Evolutionary conservation across 2,888 invertebrate genomes (phyloP).

Genomic region (Epistrophe eligans): DNA sequence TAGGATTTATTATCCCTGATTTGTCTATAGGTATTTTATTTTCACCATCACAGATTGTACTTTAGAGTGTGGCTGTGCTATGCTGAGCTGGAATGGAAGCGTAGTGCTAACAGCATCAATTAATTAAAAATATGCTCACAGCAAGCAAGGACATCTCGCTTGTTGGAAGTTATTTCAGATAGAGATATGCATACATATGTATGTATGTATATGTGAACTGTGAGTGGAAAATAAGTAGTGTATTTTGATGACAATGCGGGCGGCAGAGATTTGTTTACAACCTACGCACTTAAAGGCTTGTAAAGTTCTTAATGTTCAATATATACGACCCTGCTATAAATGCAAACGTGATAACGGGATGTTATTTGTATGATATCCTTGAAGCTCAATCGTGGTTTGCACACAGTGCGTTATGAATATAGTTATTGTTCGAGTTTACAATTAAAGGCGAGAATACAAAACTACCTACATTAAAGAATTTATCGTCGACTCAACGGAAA

Average conservation of each 20-base stretch:
- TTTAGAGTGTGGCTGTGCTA: not conserved
- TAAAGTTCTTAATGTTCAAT: not conserved
- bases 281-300: slow-evolving; percentile 4
- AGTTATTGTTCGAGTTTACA: not conserved
- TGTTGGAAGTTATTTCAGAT: not conserved
- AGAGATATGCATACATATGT: not conserved
- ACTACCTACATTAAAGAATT: not conserved
- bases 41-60: not conserved
- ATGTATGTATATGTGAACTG: too few species aligned
- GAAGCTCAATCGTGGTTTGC: not conserved
- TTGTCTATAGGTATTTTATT: slow-evolving; percentile 13
- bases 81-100: not conserved
- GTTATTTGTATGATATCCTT: slow-evolving; percentile 9
- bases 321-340: not conserved
- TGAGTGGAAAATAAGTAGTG: too few species aligned
- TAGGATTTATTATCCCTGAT: slow-evolving; percentile 38
- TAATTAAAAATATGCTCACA: slow-evolving; percentile 18
- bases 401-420: not conserved
- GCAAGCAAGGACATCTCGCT: not conserved
- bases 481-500: slow-evolving; percentile 24
- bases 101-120: slow-evolving; percentile 6
- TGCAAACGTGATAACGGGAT: not conserved
- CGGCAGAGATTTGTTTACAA: not conserved
- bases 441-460: not conserved
- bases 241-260: not conserved